Percentiles rank a stretch among this genome's conserved stretches.
Conservation (phyloP, 2,113 vertebrate species). For the Parotia lawesii region DNA sequence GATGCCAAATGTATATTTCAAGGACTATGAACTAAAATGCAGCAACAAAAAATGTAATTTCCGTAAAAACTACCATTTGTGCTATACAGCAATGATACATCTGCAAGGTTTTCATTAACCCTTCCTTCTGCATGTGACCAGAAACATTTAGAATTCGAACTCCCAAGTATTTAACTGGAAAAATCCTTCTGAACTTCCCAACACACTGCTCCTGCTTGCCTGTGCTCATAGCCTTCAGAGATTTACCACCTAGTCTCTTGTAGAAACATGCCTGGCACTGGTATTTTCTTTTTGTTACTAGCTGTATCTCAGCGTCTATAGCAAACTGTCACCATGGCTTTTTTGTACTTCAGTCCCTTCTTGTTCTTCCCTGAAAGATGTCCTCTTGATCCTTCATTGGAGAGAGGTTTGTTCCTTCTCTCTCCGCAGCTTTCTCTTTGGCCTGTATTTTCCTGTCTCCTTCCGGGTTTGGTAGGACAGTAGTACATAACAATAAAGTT, state of each 20-base stretch:
- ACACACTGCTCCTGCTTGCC: not conserved
- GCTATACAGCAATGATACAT: rapidly evolving
- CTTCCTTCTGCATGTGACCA: not conserved
- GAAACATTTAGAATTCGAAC: not conserved
- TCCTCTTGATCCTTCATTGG: not conserved
- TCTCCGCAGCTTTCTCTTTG: not conserved
- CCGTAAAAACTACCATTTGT: not conserved
- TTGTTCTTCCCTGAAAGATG: not conserved
- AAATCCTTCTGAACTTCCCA: not conserved
- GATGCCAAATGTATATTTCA: not conserved
- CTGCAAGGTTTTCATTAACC: not conserved
- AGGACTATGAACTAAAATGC: not conserved
- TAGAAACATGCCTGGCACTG: not conserved
- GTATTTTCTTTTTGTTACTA: not conserved
- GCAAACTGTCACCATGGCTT: not conserved
- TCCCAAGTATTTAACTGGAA: not conserved
- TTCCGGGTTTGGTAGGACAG: not conserved
- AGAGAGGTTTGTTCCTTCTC: not conserved
- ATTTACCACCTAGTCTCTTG: not conserved
- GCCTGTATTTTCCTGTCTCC: not conserved
- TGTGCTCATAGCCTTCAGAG: not conserved
- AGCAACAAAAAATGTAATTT: not conserved
- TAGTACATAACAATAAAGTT: not conserved
- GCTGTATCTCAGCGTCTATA: too few species aligned
- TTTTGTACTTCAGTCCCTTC: not conserved